A percentile compares a stretch with the other conserved stretches of the same genome.
These are phyloP conservation scores for Halichoerus grypus DNA, from an alignment of 2,113 vertebrate species.

Conservation along the genomic window DNA sequence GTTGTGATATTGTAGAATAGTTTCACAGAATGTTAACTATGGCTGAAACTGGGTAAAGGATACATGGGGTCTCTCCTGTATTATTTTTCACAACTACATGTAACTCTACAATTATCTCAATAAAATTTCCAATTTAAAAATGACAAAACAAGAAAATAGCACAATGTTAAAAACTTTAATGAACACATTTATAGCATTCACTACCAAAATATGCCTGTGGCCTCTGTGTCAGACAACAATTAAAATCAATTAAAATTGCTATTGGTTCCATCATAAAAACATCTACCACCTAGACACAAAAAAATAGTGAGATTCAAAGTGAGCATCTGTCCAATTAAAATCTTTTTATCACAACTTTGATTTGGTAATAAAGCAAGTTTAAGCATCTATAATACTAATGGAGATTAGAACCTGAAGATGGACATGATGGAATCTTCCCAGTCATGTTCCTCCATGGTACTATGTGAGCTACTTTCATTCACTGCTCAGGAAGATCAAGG, in stretches of 20 bases:
- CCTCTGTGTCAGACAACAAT: not conserved
- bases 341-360: not conserved
- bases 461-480: not conserved
- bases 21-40: not conserved
- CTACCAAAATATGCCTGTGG: not conserved
- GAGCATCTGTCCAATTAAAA: not conserved
- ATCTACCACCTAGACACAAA: not conserved
- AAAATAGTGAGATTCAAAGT: not conserved
- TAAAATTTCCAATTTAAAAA: not conserved
- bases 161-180: not conserved
- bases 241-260: constrained; percentile 35
- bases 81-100: not conserved
- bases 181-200: not conserved
- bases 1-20: not conserved
- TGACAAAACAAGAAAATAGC: not conserved
- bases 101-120: not conserved
- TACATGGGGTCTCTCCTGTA: not conserved
- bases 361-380: not conserved
- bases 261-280: not conserved
- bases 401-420: not conserved
- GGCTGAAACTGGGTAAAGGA: not conserved
- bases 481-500: not conserved
- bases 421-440: not conserved
- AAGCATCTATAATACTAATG: not conserved
- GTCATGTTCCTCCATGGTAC: not conserved